Conservation (phyloP, 2,113 vertebrate species). For the Nansenia antarctica region DNA sequence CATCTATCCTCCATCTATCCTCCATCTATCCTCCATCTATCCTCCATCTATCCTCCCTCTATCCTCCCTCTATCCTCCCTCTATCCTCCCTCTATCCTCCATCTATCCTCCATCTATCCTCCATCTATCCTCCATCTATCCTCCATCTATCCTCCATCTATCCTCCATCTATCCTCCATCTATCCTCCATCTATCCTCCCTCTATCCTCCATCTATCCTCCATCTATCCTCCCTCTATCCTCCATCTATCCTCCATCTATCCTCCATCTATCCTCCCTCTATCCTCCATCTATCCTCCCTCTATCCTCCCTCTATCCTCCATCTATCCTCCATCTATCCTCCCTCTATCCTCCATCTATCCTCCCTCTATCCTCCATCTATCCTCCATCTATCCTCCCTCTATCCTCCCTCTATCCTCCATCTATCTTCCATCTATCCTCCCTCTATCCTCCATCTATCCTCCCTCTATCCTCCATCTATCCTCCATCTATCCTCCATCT, state of each 20-base stretch:
- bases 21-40: background rate
- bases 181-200: background rate
- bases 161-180: background rate
- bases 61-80: background rate
- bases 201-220: background rate
- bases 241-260: background rate
- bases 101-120: background rate
- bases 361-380: background rate
- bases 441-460: background rate
- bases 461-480: background rate
- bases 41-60: background rate
- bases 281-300: background rate
- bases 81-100: background rate
- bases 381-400: background rate
- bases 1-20: background rate
- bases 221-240: background rate
- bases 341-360: background rate
- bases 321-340: background rate
- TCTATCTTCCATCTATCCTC: background rate
- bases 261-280: no score
- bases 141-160: background rate
- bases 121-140: background rate
- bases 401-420: background rate
- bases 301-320: no score
- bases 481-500: background rate